Evolutionary conservation across 2,888 invertebrate genomes (phyloP).

Genomic region (Frankliniella fusca): DNA sequence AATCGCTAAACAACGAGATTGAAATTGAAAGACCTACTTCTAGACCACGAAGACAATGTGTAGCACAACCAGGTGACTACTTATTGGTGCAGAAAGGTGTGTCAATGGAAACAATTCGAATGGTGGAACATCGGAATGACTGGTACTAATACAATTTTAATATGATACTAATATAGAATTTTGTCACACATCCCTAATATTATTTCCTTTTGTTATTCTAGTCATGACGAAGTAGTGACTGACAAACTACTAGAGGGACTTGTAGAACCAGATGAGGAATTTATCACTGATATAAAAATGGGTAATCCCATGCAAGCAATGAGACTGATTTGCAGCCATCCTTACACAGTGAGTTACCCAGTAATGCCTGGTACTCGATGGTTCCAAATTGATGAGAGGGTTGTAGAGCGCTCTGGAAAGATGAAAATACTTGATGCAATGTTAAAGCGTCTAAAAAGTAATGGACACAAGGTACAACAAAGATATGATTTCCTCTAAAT

Average conservation of each 20-base stretch:
- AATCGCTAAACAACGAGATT: too few relatives aligned
- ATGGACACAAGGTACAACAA: slow-evolving; percentile 50
- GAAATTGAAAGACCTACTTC: too few relatives aligned
- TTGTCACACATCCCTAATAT: background rate
- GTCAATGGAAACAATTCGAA: background rate
- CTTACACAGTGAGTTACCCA: slow-evolving; percentile 60
- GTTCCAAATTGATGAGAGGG: slow-evolving; percentile 50
- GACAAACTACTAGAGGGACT: background rate
- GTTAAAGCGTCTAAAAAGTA: slow-evolving; percentile 52
- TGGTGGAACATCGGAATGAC: background rate
- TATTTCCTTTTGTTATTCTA: background rate
- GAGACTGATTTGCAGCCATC: slow-evolving; percentile 62
- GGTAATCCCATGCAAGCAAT: slow-evolving; percentile 51
- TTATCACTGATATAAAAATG: slow-evolving; percentile 43
- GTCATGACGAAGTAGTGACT: background rate
- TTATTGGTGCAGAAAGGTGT: background rate
- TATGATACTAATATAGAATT: background rate
- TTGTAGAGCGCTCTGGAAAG: slow-evolving; percentile 59
- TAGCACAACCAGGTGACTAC: background rate
- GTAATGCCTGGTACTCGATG: slow-evolving; percentile 45
- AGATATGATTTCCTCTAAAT: background rate
- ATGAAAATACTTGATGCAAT: slow-evolving; percentile 61
- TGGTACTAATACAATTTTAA: background rate
- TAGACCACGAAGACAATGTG: background rate
- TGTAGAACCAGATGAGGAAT: slow-evolving; percentile 3